Base-by-base conservation (phyloP, 2,113 vertebrate genomes). In the Climacteris rufus region DNA sequence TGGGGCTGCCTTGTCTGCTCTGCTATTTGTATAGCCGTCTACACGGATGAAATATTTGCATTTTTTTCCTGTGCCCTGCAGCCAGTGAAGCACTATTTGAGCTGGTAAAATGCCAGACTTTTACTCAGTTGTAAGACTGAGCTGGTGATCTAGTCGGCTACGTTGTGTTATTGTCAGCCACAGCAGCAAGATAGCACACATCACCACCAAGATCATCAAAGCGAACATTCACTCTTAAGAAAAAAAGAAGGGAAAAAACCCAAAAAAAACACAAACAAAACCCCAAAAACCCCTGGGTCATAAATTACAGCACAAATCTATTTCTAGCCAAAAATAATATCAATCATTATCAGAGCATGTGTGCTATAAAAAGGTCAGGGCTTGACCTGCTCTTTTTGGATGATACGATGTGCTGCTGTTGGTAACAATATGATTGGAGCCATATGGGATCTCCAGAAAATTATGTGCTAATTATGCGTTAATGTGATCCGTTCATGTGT, bases 361-460 rank as follows among this genome's bases (percentile, higher is more conserved):
- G 75, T 0, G 4, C 63, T 59, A 92, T 91, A 18, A 49, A 94
- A 94, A 83, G 54, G 70, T 83, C 66, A 91, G 42, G 56, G 49
- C 59, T 87, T 90, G 84, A 80, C 83, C 81, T 49, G 53, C 63
- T 93, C 42, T 39, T 93, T 88, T 66, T 63, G 83, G 85, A 89
- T 61, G n/a, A 65, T 74, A 63, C 18, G 66, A 93, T 70, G 39
- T 82, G 66, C 70, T 89, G 89, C 60, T 83, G 59, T 75, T 95
- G 54, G 54, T 64, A 95, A 79, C 27, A 9, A 50, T 68, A 72
- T 60, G 75, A 87, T 27, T 87, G 13, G 40, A 89, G 40, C 68
- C 92, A 83, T 87, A 90, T 88, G 84, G 91, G 78, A 85, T 83
- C 75, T 89, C 75, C 76, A 96, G 75, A 83, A 94, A 91, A 96